Evolutionary conservation across 1,140 invertebrate genomes (phyloP).

Genomic region (Cardiocondyla obscurior): DNA sequence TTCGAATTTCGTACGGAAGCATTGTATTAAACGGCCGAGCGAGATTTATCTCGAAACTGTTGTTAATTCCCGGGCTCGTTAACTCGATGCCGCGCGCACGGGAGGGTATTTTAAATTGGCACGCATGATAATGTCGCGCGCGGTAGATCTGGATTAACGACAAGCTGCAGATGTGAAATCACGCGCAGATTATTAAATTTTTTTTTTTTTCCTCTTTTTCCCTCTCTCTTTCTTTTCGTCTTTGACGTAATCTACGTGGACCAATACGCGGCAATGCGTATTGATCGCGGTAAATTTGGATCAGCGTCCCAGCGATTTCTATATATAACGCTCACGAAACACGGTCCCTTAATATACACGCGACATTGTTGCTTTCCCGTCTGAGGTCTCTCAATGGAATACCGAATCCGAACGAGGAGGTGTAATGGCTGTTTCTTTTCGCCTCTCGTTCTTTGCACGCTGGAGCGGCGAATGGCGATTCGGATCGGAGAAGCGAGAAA

Average conservation of each 20-base stretch:
- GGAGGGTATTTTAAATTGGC: constrained; percentile 21
- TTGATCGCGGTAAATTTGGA: constrained; percentile 66
- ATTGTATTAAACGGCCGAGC: constrained; percentile 43
- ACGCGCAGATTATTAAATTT: background rate
- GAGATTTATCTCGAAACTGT: constrained; percentile 38
- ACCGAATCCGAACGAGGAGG: constrained; percentile 70
- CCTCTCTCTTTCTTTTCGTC: background rate
- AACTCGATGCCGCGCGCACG: background rate
- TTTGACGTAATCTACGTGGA: background rate
- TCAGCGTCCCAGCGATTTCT: constrained; percentile 27
- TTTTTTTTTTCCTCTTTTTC: no score
- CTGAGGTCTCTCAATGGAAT: constrained; percentile 77
- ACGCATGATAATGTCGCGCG: background rate
- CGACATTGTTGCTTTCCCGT: constrained; percentile 43
- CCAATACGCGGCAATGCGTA: constrained; percentile 12
- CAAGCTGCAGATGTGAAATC: background rate
- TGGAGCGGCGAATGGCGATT: background rate
- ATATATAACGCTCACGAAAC: constrained; percentile 33
- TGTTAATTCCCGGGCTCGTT: constrained; percentile 31
- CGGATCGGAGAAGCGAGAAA: constrained; percentile 35
- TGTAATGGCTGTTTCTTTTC: constrained; percentile 61
- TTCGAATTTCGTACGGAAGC: constrained; percentile 22
- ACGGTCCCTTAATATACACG: constrained; percentile 31
- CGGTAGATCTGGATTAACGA: constrained; percentile 45
- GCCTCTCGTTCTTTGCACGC: background rate